Evolutionary conservation across 2,797 vertebrate genomes (phyloP).

Genomic region (Sebastes vulpes): DNA sequence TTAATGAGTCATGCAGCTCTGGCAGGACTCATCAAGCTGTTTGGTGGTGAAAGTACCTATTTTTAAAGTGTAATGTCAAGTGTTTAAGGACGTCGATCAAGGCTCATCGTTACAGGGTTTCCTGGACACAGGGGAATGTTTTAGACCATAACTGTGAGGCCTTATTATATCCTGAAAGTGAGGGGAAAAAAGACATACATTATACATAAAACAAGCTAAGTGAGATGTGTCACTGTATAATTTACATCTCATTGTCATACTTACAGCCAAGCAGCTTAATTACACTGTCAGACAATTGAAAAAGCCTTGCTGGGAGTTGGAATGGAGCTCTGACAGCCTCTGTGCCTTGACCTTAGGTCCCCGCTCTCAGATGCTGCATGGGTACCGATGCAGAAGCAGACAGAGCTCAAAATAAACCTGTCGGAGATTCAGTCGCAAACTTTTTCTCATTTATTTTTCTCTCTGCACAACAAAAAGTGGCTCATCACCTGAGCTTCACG

Average conservation of each 20-base stretch:
- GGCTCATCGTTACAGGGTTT: conserved; percentile 6
- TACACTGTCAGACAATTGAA: conserved; percentile 61
- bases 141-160: conserved; percentile 6
- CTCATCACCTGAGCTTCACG: conserved; percentile 65
- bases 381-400: conserved; percentile 32
- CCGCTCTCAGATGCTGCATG: conserved; percentile 4
- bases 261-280: conserved; percentile 61
- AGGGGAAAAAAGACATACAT: conserved; percentile 42
- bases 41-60: neutral
- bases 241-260: conserved; percentile 71
- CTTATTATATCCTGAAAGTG: conserved; percentile 16
- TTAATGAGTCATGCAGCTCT: conserved; percentile 45
- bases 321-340: conserved; percentile 50
- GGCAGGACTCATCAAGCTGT: conserved; percentile 9
- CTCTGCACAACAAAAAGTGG: conserved; percentile 47
- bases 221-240: conserved; percentile 67
- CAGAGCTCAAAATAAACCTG: conserved; percentile 52
- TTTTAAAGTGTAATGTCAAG: conserved; percentile 29
- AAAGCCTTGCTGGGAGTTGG: conserved; percentile 47
- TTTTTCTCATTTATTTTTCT: conserved; percentile 52
- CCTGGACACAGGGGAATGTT: neutral
- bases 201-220: conserved; percentile 65
- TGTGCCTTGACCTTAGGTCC: conserved; percentile 51
- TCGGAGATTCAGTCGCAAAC: conserved; percentile 35
- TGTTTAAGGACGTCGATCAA: conserved; percentile 35